Evolutionary conservation across 2,888 invertebrate genomes (phyloP).

Genomic region (Fabriciana adippe): DNA sequence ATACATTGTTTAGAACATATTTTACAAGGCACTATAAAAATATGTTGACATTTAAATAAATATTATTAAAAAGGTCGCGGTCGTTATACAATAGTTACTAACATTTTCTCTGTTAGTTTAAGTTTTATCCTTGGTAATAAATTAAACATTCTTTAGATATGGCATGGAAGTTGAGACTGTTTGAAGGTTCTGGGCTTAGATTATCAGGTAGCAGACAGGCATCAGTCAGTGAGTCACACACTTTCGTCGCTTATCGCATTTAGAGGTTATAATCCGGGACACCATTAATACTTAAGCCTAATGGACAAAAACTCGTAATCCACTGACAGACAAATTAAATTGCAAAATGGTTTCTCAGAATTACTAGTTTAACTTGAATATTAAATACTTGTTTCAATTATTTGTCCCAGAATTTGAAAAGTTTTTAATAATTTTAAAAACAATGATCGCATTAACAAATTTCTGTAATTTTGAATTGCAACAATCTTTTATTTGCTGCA

Average conservation of each 20-base stretch:
- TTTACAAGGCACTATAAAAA: background rate
- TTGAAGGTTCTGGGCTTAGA: constrained; percentile 46
- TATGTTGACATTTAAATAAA: constrained; percentile 14
- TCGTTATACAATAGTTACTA: constrained; percentile 15
- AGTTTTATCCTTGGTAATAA: constrained; percentile 33
- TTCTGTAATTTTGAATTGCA: too few species aligned
- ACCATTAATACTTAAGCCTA: constrained; percentile 78
- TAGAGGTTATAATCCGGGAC: constrained; percentile 70
- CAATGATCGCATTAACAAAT: too few species aligned
- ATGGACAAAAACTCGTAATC: constrained; percentile 80
- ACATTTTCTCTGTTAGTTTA: constrained; percentile 17
- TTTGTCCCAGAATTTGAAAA: background rate
- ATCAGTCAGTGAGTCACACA: constrained; percentile 71
- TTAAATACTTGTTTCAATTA: constrained; percentile 5
- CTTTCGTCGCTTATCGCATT: constrained; percentile 60
- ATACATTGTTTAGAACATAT: background rate
- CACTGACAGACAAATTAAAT: constrained; percentile 51
- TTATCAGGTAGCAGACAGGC: constrained; percentile 68
- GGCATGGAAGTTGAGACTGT: constrained; percentile 44
- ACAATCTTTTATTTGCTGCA: too few species aligned
- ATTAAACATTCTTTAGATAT: constrained; percentile 34
- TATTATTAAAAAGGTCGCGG: constrained; percentile 20
- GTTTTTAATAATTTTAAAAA: too few species aligned
- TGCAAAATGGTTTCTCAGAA: constrained; percentile 30
- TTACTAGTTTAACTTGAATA: constrained; percentile 11